phyloP scores from a whole-genome alignment of 1,140 invertebrate genomes.

The Aleiodes sp. region DNA sequence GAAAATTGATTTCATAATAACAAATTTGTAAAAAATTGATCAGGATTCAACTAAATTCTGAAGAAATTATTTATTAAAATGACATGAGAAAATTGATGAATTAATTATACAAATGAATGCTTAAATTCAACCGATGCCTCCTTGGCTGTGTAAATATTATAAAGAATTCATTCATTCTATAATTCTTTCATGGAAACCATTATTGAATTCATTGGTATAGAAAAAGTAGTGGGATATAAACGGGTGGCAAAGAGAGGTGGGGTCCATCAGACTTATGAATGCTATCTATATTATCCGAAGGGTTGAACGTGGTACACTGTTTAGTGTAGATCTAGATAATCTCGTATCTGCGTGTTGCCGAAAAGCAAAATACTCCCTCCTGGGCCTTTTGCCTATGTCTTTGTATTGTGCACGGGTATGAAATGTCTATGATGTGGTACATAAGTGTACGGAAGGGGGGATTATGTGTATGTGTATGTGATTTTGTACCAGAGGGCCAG shows the following conservation, averaged over 20 bases:
- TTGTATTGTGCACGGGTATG: neutral
- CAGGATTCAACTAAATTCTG: too few relatives aligned
- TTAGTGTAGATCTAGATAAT: slow-evolving; percentile 64
- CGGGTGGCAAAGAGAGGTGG: slow-evolving; percentile 31
- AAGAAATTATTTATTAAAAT: too few relatives aligned
- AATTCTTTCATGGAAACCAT: slow-evolving; percentile 44
- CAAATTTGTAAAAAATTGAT: slow-evolving; percentile 26
- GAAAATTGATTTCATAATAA: neutral
- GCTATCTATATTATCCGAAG: slow-evolving; percentile 65
- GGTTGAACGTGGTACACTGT: slow-evolving; percentile 55
- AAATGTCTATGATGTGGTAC: too few relatives aligned
- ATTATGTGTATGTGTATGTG: neutral
- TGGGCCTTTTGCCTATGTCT: slow-evolving; percentile 17
- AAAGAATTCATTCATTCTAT: slow-evolving; percentile 49
- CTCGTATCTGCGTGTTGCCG: slow-evolving; percentile 60
- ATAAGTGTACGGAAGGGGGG: too few relatives aligned
- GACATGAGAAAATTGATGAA: too few relatives aligned
- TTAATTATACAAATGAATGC: too few relatives aligned
- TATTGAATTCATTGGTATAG: slow-evolving; percentile 56
- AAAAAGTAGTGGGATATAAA: slow-evolving; percentile 22
- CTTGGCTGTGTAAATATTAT: slow-evolving; percentile 34
- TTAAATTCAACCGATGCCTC: too few relatives aligned
- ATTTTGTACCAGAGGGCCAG: slow-evolving; percentile 44
- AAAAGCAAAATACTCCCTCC: slow-evolving; percentile 59
- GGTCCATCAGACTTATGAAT: slow-evolving; percentile 48